Evolutionary conservation across 1,140 invertebrate genomes (phyloP).

Genomic region (Calosoma granatense): DNA sequence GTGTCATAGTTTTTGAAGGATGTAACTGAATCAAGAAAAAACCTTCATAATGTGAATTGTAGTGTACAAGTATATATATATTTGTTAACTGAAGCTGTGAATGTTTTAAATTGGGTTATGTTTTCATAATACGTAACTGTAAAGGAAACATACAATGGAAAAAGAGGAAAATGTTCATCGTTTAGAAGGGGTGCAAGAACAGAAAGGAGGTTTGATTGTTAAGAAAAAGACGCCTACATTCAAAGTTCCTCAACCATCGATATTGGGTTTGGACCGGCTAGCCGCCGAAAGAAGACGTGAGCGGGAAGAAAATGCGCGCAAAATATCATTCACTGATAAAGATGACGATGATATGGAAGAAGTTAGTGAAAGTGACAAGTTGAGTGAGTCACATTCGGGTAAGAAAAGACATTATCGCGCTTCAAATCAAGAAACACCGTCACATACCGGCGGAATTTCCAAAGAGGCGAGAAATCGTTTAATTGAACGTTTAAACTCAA

Average conservation of each 20-base stretch:
- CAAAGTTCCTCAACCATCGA: constrained; percentile 69
- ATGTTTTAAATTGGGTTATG: not conserved
- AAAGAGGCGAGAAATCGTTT: constrained; percentile 63
- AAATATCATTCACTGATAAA: constrained; percentile 54
- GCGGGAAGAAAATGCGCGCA: constrained; percentile 44
- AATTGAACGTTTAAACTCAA: constrained; percentile 46
- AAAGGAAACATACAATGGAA: constrained; percentile 20
- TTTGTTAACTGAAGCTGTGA: not conserved
- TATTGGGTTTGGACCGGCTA: constrained; percentile 80
- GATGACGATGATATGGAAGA: constrained; percentile 45
- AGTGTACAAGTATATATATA: no score
- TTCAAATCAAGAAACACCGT: constrained; percentile 78
- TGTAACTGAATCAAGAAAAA: no score
- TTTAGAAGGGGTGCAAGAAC: constrained; percentile 64
- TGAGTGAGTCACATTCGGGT: constrained; percentile 26
- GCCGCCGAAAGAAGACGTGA: constrained; percentile 63
- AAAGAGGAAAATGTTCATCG: constrained; percentile 57
- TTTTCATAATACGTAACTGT: constrained; percentile 1
- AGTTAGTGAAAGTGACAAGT: constrained; percentile 25
- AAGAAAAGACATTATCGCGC: constrained; percentile 59
- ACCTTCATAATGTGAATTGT: not conserved
- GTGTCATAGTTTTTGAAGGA: no score
- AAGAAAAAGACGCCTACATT: constrained; percentile 62
- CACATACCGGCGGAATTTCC: constrained; percentile 84
- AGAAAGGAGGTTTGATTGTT: constrained; percentile 72